A percentile compares a stretch with the other conserved stretches of the same genome.
phyloP scores from a whole-genome alignment of 2,797 vertebrate genomes.

The Neosilurus mollespiculum region DNA sequence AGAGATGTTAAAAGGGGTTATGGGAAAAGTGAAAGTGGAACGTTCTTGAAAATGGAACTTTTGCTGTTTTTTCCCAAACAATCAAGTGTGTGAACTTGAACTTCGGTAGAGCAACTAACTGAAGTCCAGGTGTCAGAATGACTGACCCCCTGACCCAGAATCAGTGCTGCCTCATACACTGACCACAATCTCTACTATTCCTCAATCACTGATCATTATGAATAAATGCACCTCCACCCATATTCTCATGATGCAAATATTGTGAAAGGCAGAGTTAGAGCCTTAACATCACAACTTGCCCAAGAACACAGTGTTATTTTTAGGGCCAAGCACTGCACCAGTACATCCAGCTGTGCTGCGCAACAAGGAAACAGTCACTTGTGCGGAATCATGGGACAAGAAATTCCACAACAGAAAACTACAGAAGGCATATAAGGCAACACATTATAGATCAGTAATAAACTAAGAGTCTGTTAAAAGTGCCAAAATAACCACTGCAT shows the following conservation, averaged over 20 bases:
- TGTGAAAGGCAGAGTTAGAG: neutral
- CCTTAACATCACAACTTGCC: neutral
- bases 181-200: neutral
- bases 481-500: neutral
- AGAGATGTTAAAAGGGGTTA: constrained; percentile 10
- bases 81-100: neutral
- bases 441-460: constrained; percentile 55
- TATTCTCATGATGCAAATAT: neutral
- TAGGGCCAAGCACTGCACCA: neutral
- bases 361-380: constrained; percentile 5
- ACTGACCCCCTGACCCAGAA: neutral
- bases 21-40: constrained; percentile 6
- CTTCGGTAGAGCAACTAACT: neutral
- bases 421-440: constrained; percentile 61
- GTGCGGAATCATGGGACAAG: constrained; percentile 41
- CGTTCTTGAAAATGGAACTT: neutral
- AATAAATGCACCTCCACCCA: neutral
- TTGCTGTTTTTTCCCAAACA: neutral
- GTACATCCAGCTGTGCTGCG: neutral
- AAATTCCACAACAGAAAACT: constrained; percentile 52
- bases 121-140: neutral
- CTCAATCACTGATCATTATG: neutral
- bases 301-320: constrained; percentile 37
- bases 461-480: constrained; percentile 17
- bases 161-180: neutral